Percentiles rank a stretch among this genome's conserved stretches.
Evolutionary conservation across 2,797 vertebrate species (phyloP).

Genomic region (Lates japonicus): DNA sequence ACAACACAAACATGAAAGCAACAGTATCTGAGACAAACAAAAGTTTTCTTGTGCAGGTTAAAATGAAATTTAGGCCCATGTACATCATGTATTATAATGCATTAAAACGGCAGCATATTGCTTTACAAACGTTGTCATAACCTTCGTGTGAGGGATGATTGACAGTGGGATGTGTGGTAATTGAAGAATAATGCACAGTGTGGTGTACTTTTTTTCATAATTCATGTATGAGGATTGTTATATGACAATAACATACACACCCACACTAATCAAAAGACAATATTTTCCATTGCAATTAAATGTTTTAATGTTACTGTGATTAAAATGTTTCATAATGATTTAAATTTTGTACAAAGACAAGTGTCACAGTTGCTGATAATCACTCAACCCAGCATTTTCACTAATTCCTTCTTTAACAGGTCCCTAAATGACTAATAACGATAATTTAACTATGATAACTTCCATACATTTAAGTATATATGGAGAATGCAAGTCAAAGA

Average conservation of each 20-base stretch:
- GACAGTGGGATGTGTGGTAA: neutral
- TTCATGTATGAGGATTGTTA: too few relatives aligned
- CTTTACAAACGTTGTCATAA: constrained; percentile 11
- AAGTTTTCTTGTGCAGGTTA: constrained; percentile 2
- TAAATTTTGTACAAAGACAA: neutral
- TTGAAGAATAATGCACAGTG: neutral
- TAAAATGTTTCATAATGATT: neutral
- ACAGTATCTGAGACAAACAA: constrained; percentile 17
- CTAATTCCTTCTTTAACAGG: neutral
- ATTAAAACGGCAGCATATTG: constrained; percentile 3
- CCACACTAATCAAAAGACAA: too few relatives aligned
- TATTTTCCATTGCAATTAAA: neutral
- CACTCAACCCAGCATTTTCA: neutral
- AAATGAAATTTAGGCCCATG: constrained; percentile 3
- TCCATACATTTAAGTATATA: too few relatives aligned
- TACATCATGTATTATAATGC: constrained; percentile 28
- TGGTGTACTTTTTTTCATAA: too few relatives aligned
- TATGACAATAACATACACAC: too few relatives aligned
- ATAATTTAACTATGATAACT: neutral
- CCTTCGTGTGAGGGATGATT: constrained; percentile 9
- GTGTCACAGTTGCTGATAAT: neutral
- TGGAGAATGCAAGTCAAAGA: neutral
- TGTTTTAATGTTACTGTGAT: neutral
- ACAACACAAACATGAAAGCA: neutral
- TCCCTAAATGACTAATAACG: too few relatives aligned